Base-by-base conservation (phyloP, 2,888 invertebrate species). In the Eristalinus sepulchralis region DNA sequence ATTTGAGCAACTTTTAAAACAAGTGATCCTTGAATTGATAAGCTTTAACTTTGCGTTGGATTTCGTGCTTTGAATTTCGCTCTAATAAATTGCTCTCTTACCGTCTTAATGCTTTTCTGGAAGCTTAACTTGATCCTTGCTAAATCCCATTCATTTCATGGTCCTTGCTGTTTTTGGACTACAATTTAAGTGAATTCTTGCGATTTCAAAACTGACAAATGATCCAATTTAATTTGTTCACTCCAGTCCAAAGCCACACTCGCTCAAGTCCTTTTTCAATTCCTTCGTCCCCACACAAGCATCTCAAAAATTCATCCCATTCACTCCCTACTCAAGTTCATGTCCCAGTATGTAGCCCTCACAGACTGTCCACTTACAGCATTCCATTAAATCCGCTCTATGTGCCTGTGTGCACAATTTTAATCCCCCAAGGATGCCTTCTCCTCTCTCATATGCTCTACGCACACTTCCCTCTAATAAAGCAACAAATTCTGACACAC, bases 301-400 rank as follows among this genome's bases (percentile, higher is more conserved):
- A 47, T 0, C 2, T 17, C 17, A n/a, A 47, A 17, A 8, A 2
- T n/a, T 9, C 17, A 47, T 17, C 47, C 47, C 2, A n/a, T 1
- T 17, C 17, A 6, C 17, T n/a, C 5, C n/a, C 13, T n/a, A 4
- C n/a, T 39, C 39, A n/a, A 39, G 47, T 47, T 17, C 17, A 47
- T 17, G 27, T 47, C 8, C 17, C 47, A 47, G 8, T 47, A 17
- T 5, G 47, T 47, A 0, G 8, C 8, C 6, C 17, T 47, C 91
- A 88, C 68, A 34, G 13, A 31, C 47, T 17, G 4, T 47, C 17
- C n/a, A 8, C 17, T 47, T n/a, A 5, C 17, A 17, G 17, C 17
- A 47, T 17, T 17, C 17, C 17, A 47, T 47, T 47, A 17, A 47
- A 47, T 47, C 17, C 47, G 17, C 17, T 17, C 47, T 47, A 17